A percentile compares a stretch with the other conserved stretches of the same genome.
Evolutionary conservation across 2,797 vertebrate genomes (phyloP).

Genomic region (Leptodactylus fallax): DNA sequence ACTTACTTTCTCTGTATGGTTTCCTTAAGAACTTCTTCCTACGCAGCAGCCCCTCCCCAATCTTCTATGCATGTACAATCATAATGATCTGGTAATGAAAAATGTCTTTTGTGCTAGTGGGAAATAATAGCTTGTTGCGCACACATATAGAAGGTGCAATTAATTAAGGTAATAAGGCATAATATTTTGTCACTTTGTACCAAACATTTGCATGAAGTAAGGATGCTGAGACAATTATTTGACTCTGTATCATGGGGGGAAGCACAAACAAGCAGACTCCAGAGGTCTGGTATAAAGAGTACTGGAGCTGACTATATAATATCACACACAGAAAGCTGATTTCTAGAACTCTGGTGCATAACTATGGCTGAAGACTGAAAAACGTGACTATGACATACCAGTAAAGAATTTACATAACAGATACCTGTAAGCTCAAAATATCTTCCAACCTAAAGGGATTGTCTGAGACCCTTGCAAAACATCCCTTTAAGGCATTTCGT

Average conservation of each 20-base stretch:
- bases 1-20: slow-evolving; percentile 66
- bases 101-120: slow-evolving; percentile 78
- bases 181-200: slow-evolving; percentile 71
- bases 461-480: no score
- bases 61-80: slow-evolving; percentile 71
- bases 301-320: neutral
- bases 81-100: slow-evolving; percentile 79
- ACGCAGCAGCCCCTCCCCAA: slow-evolving; percentile 74
- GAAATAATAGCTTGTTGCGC: slow-evolving; percentile 79
- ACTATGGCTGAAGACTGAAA: neutral
- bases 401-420: neutral
- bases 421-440: neutral
- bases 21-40: slow-evolving; percentile 74
- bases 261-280: neutral
- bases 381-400: neutral
- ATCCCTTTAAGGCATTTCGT: no score
- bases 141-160: slow-evolving; percentile 79
- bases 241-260: neutral
- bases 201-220: slow-evolving; percentile 26
- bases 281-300: neutral
- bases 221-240: slow-evolving; percentile 20
- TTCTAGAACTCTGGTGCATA: neutral
- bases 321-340: neutral
- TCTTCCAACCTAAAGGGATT: neutral
- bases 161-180: slow-evolving; percentile 80